phyloP scores from a whole-genome alignment of 2,888 invertebrate genomes.

The Patella pellucida region DNA sequence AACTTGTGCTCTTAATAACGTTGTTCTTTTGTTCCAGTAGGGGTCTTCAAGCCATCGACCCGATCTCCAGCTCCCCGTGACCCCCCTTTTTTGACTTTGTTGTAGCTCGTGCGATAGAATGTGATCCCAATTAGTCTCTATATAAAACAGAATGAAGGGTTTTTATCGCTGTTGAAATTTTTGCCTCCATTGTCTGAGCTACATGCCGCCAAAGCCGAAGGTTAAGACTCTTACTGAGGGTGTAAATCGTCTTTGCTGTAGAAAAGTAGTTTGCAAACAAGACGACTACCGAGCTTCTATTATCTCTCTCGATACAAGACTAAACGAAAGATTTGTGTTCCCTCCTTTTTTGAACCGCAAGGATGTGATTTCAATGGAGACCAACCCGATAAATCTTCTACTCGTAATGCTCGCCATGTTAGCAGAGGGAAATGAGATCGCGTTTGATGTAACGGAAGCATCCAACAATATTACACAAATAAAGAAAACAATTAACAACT shows the following conservation, averaged over 20 bases:
- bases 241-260: conserved; percentile 19
- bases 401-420: too few species aligned
- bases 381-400: not conserved
- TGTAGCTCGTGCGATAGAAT: not conserved
- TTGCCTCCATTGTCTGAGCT: not conserved
- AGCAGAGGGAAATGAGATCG: too few species aligned
- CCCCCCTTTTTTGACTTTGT: not conserved
- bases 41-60: not conserved
- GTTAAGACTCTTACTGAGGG: conserved; percentile 5
- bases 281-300: conserved; percentile 19
- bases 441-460: too few species aligned
- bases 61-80: not conserved
- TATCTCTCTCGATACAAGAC: conserved; percentile 2
- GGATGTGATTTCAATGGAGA: not conserved
- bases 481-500: too few species aligned
- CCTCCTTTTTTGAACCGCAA: not conserved
- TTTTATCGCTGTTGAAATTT: not conserved
- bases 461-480: too few species aligned
- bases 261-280: conserved; percentile 32
- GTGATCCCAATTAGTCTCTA: conserved; percentile 7
- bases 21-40: not conserved
- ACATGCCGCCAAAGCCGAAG: conserved; percentile 2
- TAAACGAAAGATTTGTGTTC: not conserved
- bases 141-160: conserved; percentile 1
- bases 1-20: conserved; percentile 5